A percentile compares a stretch with the other conserved stretches of the same genome.
Evolutionary conservation across 92 coral and sea anemone species (phyloP).

Genomic region (Scolanthus callimorphus): DNA sequence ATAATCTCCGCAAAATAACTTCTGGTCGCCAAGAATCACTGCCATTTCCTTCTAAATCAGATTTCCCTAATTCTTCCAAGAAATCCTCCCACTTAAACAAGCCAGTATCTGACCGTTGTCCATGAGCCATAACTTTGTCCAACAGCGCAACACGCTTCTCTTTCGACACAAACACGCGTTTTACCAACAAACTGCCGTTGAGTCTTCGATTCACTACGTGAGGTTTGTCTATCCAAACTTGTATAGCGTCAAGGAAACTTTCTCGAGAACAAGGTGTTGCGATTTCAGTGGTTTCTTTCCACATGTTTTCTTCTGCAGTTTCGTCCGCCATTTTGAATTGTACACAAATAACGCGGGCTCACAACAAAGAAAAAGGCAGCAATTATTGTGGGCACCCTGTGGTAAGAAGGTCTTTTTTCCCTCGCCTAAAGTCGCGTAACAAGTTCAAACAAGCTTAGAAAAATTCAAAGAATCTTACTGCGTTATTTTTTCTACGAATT

Average conservation of each 20-base stretch:
- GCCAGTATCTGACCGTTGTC: neutral
- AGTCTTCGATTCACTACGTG: conserved; percentile 92
- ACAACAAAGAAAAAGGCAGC: no score
- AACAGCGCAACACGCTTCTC: conserved; percentile 3
- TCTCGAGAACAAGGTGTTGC: conserved; percentile 24
- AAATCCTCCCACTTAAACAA: neutral
- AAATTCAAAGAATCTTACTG: no score
- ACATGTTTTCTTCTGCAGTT: neutral
- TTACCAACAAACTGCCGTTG: conserved; percentile 63
- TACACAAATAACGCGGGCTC: conserved; percentile 3
- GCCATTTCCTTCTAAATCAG: neutral
- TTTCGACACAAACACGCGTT: conserved; percentile 23
- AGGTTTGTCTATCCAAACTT: conserved; percentile 93
- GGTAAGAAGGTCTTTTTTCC: no score
- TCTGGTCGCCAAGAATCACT: conserved; percentile 10
- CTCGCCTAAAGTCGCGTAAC: no score
- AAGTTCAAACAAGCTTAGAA: no score
- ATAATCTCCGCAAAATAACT: conserved; percentile 59
- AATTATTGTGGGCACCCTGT: no score
- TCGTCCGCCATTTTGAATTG: conserved; percentile 81
- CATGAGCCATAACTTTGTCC: neutral
- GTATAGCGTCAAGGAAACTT: conserved; percentile 65
- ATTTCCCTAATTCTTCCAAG: neutral
- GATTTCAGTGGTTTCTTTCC: conserved; percentile 52
- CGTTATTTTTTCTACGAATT: no score